Conservation (phyloP, 2,797 vertebrate genomes). For the Pampus argenteus region DNA sequence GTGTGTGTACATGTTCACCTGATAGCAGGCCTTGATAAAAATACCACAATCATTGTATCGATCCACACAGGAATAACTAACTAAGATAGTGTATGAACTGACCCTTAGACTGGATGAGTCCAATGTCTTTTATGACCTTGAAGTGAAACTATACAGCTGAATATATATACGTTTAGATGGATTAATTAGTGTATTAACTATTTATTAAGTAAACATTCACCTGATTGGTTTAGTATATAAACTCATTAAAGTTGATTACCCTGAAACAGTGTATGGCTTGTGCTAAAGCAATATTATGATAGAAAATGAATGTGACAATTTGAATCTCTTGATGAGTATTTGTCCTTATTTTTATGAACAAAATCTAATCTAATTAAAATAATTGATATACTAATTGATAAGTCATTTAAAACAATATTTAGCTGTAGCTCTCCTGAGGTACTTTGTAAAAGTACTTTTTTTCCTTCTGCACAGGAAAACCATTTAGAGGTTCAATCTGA, state of each 20-base stretch:
- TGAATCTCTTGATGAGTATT: neutral
- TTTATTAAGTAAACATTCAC: no score
- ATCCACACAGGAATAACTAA: conserved; percentile 55
- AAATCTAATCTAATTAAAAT: conserved; percentile 4
- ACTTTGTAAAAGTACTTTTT: neutral
- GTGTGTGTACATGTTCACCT: neutral
- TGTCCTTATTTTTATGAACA: neutral
- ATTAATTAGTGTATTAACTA: conserved; percentile 2
- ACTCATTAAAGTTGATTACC: no score
- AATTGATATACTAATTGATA: neutral
- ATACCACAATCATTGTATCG: conserved; percentile 40
- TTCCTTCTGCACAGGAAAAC: neutral
- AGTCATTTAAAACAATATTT: neutral
- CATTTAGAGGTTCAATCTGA: neutral
- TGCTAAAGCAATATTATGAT: neutral
- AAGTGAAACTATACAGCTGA: neutral
- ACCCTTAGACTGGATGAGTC: conserved; percentile 1
- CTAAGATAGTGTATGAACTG: conserved; percentile 18
- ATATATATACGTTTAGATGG: neutral
- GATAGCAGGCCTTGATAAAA: conserved; percentile 10
- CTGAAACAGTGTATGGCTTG: neutral
- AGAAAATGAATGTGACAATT: neutral
- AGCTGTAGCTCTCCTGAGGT: neutral
- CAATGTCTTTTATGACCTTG: neutral
- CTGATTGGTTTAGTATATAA: neutral